Percentiles rank a stretch among this genome's conserved stretches.
Evolutionary conservation across 1,140 invertebrate genomes (phyloP).

Genomic region (Leguminivora glycinivorella): DNA sequence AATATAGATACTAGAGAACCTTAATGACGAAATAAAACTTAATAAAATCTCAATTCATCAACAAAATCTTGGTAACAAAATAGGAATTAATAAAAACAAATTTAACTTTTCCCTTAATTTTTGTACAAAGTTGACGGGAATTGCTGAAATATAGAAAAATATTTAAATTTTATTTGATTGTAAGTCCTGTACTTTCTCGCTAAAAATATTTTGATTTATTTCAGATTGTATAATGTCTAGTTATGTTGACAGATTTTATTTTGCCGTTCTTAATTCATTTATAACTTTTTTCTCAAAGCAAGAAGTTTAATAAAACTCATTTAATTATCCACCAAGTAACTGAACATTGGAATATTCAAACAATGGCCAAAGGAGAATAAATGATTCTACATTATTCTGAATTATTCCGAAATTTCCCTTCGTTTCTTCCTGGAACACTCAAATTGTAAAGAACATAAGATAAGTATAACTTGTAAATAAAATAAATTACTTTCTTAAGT

Average conservation of each 20-base stretch:
- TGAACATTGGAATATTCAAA: not conserved
- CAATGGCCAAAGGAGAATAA: slow-evolving; percentile 8
- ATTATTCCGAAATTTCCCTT: not conserved
- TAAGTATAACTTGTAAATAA: slow-evolving; percentile 12
- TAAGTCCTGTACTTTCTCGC: too few relatives aligned
- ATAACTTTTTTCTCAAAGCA: not conserved
- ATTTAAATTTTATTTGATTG: too few relatives aligned
- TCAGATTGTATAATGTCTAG: not conserved
- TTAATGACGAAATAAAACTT: too few relatives aligned
- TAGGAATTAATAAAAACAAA: too few relatives aligned
- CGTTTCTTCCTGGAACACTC: not conserved
- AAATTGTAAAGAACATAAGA: not conserved
- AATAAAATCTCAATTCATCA: too few relatives aligned
- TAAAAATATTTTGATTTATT: not conserved
- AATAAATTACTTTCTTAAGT: not conserved
- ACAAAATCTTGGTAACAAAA: too few relatives aligned
- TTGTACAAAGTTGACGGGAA: too few relatives aligned
- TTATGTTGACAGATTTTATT: not conserved
- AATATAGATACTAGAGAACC: too few relatives aligned
- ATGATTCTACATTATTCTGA: not conserved
- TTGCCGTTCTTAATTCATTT: not conserved
- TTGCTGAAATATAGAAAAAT: too few relatives aligned
- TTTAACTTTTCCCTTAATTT: too few relatives aligned
- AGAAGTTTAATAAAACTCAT: not conserved
- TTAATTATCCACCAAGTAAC: not conserved